These are phyloP conservation scores for Cephus sareptanus DNA, from an alignment of 2,888 invertebrate genomes.

Conservation along the genomic window DNA sequence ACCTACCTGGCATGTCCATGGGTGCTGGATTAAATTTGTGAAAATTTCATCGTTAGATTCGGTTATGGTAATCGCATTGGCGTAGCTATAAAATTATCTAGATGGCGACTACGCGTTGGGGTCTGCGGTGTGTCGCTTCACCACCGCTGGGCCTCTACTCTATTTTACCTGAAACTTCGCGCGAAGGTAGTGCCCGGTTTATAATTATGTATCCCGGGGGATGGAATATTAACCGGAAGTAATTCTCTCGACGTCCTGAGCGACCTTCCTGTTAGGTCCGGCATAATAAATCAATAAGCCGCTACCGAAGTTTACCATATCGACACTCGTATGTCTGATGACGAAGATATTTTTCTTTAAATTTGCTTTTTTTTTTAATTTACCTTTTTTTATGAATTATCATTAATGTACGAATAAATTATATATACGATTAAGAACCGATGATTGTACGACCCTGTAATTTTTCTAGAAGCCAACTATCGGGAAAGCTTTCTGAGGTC, in stretches of 20 bases:
- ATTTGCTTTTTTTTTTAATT: too few species aligned
- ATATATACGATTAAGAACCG: not conserved
- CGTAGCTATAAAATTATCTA: slow-evolving; percentile 28
- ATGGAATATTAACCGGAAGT: slow-evolving; percentile 45
- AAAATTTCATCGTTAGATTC: not conserved
- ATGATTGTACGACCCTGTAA: not conserved
- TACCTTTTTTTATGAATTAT: not conserved
- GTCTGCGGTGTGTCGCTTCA: slow-evolving; percentile 34
- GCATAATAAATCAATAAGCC: not conserved
- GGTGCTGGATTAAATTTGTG: not conserved
- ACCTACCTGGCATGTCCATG: not conserved
- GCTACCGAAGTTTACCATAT: not conserved
- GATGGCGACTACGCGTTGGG: slow-evolving; percentile 32
- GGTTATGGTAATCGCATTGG: not conserved
- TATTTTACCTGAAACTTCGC: slow-evolving; percentile 45
- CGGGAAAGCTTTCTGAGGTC: not conserved
- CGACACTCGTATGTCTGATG: not conserved
- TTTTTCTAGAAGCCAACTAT: not conserved
- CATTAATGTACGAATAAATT: not conserved
- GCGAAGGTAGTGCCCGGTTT: slow-evolving; percentile 29
- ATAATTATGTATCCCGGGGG: slow-evolving; percentile 40
- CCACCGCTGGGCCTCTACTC: not conserved
- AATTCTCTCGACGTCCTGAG: slow-evolving; percentile 22
- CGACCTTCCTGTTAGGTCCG: not conserved
- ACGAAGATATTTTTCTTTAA: not conserved